Evolutionary conservation across 2,888 invertebrate genomes (phyloP).

Genomic region (Exocentrus adspersus): DNA sequence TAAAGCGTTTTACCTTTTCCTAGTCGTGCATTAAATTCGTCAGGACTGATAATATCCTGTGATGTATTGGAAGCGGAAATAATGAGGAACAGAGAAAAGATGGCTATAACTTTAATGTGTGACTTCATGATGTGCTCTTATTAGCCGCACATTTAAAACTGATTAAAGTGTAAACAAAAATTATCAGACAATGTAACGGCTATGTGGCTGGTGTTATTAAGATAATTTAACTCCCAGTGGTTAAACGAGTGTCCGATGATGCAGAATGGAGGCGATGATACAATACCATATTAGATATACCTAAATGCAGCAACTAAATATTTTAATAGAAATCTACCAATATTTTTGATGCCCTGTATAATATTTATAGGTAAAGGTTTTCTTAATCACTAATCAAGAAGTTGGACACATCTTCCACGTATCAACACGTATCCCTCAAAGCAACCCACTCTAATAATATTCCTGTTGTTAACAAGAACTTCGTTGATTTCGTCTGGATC

Average conservation of each 20-base stretch:
- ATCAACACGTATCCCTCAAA: conserved; percentile 31
- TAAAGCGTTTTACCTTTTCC: not conserved
- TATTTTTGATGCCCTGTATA: too few species aligned
- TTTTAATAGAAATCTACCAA: too few species aligned
- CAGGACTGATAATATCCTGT: not conserved
- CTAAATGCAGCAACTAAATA: too few species aligned
- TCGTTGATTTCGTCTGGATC: conserved; percentile 11
- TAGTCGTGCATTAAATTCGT: not conserved
- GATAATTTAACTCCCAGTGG: too few species aligned
- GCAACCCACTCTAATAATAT: conserved; percentile 30
- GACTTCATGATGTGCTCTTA: conserved; percentile 5
- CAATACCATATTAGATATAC: too few species aligned
- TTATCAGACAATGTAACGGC: not conserved
- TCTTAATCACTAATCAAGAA: conserved; percentile 12
- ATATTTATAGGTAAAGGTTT: too few species aligned
- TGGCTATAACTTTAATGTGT: not conserved
- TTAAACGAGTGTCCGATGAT: too few species aligned
- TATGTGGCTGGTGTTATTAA: too few species aligned
- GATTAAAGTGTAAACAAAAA: not conserved
- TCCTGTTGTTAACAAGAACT: conserved; percentile 28
- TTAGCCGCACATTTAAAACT: conserved; percentile 1
- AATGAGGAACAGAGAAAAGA: not conserved
- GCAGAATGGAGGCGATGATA: too few species aligned
- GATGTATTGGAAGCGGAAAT: not conserved
- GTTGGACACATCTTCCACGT: conserved; percentile 35